Evolutionary conservation across 2,888 invertebrate species (phyloP), one percentile per base, ranked within the genome.

Genomic region (Alentia gelatinosa): DNA sequence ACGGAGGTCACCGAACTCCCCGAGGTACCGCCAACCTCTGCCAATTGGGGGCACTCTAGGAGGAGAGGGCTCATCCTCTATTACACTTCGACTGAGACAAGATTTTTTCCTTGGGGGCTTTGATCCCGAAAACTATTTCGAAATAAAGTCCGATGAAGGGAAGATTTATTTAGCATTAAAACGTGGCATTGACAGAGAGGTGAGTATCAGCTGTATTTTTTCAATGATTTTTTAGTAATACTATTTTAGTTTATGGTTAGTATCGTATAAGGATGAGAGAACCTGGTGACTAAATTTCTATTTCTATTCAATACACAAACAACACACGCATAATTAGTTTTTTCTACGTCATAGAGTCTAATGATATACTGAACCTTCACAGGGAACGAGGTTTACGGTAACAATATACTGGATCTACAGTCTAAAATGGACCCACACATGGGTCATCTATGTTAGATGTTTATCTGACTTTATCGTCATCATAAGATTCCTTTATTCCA

Each of bases 101-200:
- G 86, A 86, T 26, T 42, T 47, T 23, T 47, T 86, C 33, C 1
- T 86, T 1, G 19, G 47, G 9, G 86, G 30, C 86, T 15, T 9
- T 1, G 50, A 86, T 30, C 86, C 86, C 1, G 33, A 86, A 9
- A 26, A 15, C 26, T 86, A 33, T 33, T 86, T 86, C 47, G 7
- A 19, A 9, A 0, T 86, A 0, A 5, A 0, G 1, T 9, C 23
- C n/a, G 5, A 3, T 12, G 86, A 26, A 9, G 86, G 35, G 5
- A 7, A 7, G 4, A 47, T 30, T 1, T 86, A 42, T 47, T 47
- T 86, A n/a, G n/a, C 12, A 30, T 47, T 86, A 9, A 3, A 30
- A 26, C 23, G 86, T 9, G 86, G 86, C 5, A 33, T 86, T 15
- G 50, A 86, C 30, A 86, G 86, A 30, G 86, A 86, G 79, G 79